phyloP scores from a whole-genome alignment of 2,113 vertebrate species.

The Meriones unguiculatus region DNA sequence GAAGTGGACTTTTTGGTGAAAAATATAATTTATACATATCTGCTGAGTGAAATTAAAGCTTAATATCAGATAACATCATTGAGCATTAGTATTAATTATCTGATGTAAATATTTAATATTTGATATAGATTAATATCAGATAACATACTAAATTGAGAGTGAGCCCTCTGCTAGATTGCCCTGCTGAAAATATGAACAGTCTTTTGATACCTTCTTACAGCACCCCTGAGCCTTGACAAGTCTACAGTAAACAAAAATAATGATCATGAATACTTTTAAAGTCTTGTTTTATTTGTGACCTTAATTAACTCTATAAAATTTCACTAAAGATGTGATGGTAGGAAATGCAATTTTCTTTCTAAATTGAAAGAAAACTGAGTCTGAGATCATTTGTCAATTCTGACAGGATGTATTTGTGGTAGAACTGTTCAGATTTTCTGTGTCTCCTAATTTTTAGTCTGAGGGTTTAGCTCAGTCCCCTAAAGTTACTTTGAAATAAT shows the following conservation, averaged over 20 bases:
- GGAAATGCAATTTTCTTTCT: neutral
- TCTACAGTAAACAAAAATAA: neutral
- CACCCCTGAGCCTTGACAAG: neutral
- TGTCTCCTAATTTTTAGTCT: neutral
- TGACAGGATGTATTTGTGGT: neutral
- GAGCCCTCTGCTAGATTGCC: neutral
- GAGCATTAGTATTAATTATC: neutral
- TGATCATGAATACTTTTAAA: neutral
- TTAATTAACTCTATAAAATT: neutral
- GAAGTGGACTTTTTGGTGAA: neutral
- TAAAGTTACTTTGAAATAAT: conserved; percentile 53
- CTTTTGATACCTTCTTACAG: neutral
- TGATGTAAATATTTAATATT: neutral
- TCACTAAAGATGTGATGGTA: neutral
- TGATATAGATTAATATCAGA: neutral
- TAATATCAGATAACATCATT: neutral
- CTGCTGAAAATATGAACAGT: neutral
- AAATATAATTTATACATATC: neutral
- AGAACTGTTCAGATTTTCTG: neutral
- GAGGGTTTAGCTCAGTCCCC: neutral
- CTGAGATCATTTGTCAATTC: neutral
- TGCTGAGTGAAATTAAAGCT: neutral
- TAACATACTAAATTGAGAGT: neutral
- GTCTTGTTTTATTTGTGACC: neutral
- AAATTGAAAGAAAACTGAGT: neutral